A percentile compares a stretch with the other conserved stretches of the same genome.
Conservation (phyloP, 2,113 vertebrate genomes). For the Bos javanicus region DNA sequence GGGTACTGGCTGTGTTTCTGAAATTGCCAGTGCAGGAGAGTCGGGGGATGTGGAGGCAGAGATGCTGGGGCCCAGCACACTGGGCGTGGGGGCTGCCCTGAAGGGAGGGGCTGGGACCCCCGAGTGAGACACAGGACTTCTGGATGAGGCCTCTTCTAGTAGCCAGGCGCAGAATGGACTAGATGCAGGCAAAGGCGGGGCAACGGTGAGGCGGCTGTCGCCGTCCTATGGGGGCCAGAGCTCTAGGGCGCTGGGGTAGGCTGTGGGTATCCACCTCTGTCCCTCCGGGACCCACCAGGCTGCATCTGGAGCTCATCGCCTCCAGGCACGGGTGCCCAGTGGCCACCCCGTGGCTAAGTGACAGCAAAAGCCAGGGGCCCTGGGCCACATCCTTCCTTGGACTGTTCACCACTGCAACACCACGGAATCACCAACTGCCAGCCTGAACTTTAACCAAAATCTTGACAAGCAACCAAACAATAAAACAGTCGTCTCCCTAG, state of each 20-base stretch:
- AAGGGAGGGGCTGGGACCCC: background rate
- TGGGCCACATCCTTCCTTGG: background rate
- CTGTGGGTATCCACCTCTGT: background rate
- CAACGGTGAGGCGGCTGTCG: too few relatives aligned
- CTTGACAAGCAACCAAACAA: background rate
- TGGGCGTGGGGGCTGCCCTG: background rate
- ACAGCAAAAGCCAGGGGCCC: background rate
- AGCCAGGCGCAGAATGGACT: background rate
- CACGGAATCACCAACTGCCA: background rate
- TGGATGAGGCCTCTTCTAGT: background rate
- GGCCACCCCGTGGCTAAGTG: background rate
- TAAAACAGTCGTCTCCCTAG: background rate
- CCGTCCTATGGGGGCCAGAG: background rate
- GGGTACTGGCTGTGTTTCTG: background rate
- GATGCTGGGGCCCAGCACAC: background rate
- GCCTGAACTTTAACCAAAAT: constrained; percentile 31
- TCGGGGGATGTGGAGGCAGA: background rate
- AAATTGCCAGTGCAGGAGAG: background rate
- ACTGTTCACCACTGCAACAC: background rate
- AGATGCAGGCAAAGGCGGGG: background rate
- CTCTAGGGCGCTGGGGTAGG: background rate
- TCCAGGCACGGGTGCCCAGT: background rate
- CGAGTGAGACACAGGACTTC: background rate
- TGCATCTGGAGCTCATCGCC: background rate
- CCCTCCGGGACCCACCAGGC: background rate